A percentile compares a stretch with the other conserved stretches of the same genome.
Conservation (phyloP, 2,797 vertebrate genomes). For the Rhinichthys osculus region DNA sequence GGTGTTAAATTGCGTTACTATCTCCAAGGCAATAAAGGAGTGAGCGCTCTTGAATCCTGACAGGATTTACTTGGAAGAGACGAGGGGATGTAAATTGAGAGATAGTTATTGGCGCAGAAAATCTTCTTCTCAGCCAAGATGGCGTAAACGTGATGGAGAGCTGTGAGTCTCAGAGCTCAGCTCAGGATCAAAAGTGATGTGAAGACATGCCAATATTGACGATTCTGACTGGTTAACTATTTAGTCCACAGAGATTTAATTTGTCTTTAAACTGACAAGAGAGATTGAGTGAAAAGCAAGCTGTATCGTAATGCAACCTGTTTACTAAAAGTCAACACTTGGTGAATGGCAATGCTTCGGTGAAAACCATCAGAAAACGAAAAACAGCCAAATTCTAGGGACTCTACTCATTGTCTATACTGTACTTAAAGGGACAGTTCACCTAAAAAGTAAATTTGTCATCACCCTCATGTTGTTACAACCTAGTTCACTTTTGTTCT, state of each 20-base stretch:
- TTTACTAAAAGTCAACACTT: background rate
- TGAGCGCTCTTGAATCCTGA: conserved; percentile 45
- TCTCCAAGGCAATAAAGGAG: conserved; percentile 48
- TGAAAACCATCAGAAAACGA: conserved; percentile 24
- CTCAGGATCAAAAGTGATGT: conserved; percentile 51
- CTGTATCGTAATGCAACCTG: conserved; percentile 36
- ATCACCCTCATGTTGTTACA: background rate
- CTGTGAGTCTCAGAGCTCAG: conserved; percentile 46
- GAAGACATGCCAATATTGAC: conserved; percentile 53
- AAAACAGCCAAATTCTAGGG: conserved; percentile 3
- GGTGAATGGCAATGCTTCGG: conserved; percentile 15
- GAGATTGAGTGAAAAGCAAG: conserved; percentile 49
- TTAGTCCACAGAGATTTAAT: conserved; percentile 58
- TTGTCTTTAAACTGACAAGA: conserved; percentile 56
- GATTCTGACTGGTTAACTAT: conserved; percentile 49
- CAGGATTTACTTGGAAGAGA: conserved; percentile 47
- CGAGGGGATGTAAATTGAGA: conserved; percentile 46
- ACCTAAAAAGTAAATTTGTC: background rate
- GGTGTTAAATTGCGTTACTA: conserved; percentile 48
- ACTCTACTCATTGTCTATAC: background rate
- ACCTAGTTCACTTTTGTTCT: background rate
- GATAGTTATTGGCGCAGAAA: conserved; percentile 46
- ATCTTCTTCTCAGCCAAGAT: conserved; percentile 47
- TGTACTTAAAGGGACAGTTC: background rate
- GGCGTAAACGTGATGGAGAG: conserved; percentile 34